These are phyloP conservation scores for Hypsopygia costalis DNA, from an alignment of 2,888 invertebrate genomes.

Conservation along the genomic window DNA sequence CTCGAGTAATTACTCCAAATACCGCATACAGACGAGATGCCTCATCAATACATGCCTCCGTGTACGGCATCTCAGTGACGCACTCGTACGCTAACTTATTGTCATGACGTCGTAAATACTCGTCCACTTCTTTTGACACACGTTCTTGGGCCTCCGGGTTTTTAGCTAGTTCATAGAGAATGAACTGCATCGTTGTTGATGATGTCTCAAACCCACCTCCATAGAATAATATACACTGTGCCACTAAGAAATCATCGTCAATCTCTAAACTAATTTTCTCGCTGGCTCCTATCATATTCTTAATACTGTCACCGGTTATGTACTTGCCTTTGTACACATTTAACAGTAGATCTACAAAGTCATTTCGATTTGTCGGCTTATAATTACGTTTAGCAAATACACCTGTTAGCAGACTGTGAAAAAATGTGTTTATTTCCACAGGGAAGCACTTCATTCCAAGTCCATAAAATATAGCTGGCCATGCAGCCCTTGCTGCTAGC, in stretches of 20 bases:
- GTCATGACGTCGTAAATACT: conserved; percentile 29
- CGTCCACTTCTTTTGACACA: conserved; percentile 39
- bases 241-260: conserved; percentile 58
- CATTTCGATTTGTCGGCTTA: conserved; percentile 34
- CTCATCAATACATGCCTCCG: conserved; percentile 46
- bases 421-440: conserved; percentile 29
- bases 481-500: conserved; percentile 24
- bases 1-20: conserved; percentile 37
- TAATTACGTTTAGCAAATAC: conserved; percentile 34
- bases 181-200: conserved; percentile 33
- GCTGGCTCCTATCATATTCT: conserved; percentile 23
- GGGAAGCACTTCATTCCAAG: conserved; percentile 33
- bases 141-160: conserved; percentile 27
- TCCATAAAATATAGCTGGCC: conserved; percentile 44
- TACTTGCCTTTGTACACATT: conserved; percentile 32
- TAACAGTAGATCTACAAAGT: conserved; percentile 45
- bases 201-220: conserved; percentile 54
- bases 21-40: conserved; percentile 44
- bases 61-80: conserved; percentile 38
- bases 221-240: conserved; percentile 74
- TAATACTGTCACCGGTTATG: conserved; percentile 36
- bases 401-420: conserved; percentile 26
- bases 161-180: conserved; percentile 45
- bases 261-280: conserved; percentile 34
- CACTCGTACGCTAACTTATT: conserved; percentile 36